These are phyloP conservation scores for Columbina picui DNA, from an alignment of 2,113 vertebrate genomes.

Conservation along the genomic window DNA sequence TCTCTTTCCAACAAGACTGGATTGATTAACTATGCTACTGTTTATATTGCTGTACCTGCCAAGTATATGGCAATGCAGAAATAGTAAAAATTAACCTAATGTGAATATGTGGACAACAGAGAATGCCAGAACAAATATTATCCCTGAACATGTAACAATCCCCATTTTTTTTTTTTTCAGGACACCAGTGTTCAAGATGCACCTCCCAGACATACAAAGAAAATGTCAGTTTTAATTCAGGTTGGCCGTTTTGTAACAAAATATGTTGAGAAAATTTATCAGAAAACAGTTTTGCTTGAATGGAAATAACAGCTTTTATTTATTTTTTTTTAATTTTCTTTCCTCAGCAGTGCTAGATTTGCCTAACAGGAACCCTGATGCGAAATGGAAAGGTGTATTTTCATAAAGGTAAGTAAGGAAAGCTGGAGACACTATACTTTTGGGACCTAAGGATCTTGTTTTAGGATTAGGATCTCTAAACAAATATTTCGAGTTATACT, in stretches of 20 bases:
- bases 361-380: background rate
- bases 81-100: slow-evolving; percentile 44
- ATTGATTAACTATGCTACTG: slow-evolving; percentile 47
- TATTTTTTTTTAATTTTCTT: rapidly evolving
- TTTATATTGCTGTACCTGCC: slow-evolving; percentile 48
- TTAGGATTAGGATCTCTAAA: background rate
- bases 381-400: background rate
- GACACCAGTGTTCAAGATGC: background rate
- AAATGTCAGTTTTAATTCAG: background rate
- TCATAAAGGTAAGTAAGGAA: background rate
- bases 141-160: background rate
- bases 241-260: background rate
- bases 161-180: background rate
- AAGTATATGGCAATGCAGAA: slow-evolving; percentile 42
- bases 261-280: background rate
- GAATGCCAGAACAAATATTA: slow-evolving; percentile 56
- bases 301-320: background rate
- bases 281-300: background rate
- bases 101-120: slow-evolving; percentile 21
- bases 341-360: background rate
- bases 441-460: background rate
- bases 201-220: background rate
- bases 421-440: background rate
- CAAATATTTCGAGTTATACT: background rate
- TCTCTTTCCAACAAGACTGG: slow-evolving; percentile 23